phyloP scores from a whole-genome alignment of 2,888 invertebrate species.

The Busseola fusca region DNA sequence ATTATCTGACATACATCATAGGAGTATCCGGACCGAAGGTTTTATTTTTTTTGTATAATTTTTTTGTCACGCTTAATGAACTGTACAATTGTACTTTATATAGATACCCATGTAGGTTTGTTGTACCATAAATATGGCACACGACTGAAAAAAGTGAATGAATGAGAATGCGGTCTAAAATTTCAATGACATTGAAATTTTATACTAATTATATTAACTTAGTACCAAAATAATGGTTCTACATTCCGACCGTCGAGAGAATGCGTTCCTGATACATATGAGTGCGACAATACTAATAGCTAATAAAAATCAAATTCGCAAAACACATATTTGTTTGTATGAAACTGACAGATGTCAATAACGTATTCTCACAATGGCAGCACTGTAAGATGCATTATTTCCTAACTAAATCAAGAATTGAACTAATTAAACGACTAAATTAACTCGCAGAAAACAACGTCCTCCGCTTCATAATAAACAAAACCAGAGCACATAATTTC shows the following conservation, averaged over 20 bases:
- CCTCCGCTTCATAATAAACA: conserved; percentile 24
- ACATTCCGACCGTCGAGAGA: too few relatives aligned
- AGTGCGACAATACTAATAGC: neutral
- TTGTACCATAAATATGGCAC: conserved; percentile 4
- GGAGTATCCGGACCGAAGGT: conserved; percentile 28
- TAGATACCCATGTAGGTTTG: conserved; percentile 9
- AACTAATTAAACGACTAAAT: conserved; percentile 19
- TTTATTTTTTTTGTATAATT: conserved; percentile 43
- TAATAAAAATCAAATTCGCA: neutral
- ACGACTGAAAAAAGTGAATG: neutral
- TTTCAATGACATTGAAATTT: too few relatives aligned
- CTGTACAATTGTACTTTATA: conserved; percentile 21
- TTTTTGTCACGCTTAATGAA: conserved; percentile 45
- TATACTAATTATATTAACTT: too few relatives aligned
- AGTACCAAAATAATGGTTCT: too few relatives aligned
- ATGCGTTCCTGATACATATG: too few relatives aligned
- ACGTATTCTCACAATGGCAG: neutral
- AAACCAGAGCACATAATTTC: conserved; percentile 32
- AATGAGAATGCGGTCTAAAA: too few relatives aligned
- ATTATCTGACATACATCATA: conserved; percentile 50
- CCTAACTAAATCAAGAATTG: neutral
- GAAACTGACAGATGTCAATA: neutral
- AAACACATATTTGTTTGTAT: neutral
- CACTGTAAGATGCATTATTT: neutral
- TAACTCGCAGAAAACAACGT: conserved; percentile 20